Evolutionary conservation across 2,113 vertebrate species (phyloP).

Genomic region (Globicephala melas): DNA sequence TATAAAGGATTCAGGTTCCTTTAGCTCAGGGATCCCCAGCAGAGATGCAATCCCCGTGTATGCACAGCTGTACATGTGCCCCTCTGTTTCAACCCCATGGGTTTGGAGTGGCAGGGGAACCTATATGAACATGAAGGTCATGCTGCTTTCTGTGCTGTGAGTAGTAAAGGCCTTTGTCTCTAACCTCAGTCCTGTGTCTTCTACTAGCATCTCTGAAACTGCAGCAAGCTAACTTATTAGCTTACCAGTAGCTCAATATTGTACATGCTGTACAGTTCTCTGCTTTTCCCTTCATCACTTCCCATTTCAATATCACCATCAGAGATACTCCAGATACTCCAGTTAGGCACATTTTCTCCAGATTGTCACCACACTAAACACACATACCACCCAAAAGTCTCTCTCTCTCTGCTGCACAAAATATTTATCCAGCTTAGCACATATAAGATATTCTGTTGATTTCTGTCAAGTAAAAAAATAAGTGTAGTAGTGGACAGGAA

Average conservation of each 20-base stretch:
- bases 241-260: background rate
- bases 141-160: background rate
- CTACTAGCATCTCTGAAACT: background rate
- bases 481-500: background rate
- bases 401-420: background rate
- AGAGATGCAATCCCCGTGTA: background rate
- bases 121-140: background rate
- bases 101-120: fast-evolving
- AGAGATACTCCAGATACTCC: background rate
- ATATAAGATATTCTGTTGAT: background rate
- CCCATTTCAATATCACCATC: background rate
- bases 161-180: background rate
- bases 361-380: background rate
- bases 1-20: background rate
- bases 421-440: background rate
- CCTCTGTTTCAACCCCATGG: fast-evolving
- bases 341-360: background rate
- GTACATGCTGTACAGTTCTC: background rate
- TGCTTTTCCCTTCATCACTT: background rate
- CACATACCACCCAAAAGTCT: background rate
- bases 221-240: background rate
- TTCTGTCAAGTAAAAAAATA: background rate
- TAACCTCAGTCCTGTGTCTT: background rate
- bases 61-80: fast-evolving
- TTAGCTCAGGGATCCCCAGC: background rate